Evolutionary conservation across 2,888 invertebrate genomes (phyloP), one percentile per base, ranked within the genome.

Genomic region (Sepioteuthis lessoniana): DNA sequence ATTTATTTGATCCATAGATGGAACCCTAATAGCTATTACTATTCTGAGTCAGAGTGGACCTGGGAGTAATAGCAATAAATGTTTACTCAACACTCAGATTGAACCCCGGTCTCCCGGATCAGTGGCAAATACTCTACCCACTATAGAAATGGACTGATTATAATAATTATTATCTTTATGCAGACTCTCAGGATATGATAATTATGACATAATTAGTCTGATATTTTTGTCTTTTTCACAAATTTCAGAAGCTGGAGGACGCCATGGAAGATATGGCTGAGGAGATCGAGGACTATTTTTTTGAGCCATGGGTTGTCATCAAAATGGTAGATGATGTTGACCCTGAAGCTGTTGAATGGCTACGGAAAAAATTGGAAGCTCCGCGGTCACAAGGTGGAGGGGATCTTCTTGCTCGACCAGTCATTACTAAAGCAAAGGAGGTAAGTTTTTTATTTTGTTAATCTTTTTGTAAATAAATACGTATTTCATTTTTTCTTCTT

Each of bases 321-420:
- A 96, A 97, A 95, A 96, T 97, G 95, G 95, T 95, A 16, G 91
- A 95, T 13, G 95, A 95, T 90, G 95, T 96, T 0, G 95, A 96
- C 19, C 95, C 95, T 76, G 96, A 96, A 31, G 96, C 97, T 31
- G 95, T 96, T 50, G 96, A 96, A 93, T 97, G 97, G 97, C 94
- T 97, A 94, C 95, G 96, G 46, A 94, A 96, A 1, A 96, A 96
- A 94, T 94, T 97, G 21, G 96, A 96, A 94, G 95, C 95, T 13
- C 94, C 96, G 3, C 95, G 95, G 46, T 91, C 94, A 2, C 94
- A 95, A 0, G 96, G 95, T 46, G 97, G 97, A 21, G 96, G 96
- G 0, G 96, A 96, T 25, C 95, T 97, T 93, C 94, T 95, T 28
- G 96, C 96, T 0, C 95, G 95, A 16, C 95, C 96, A 13, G 95